Evolutionary conservation across 2,113 vertebrate species (phyloP).

Genomic region (Carollia perspicillata): DNA sequence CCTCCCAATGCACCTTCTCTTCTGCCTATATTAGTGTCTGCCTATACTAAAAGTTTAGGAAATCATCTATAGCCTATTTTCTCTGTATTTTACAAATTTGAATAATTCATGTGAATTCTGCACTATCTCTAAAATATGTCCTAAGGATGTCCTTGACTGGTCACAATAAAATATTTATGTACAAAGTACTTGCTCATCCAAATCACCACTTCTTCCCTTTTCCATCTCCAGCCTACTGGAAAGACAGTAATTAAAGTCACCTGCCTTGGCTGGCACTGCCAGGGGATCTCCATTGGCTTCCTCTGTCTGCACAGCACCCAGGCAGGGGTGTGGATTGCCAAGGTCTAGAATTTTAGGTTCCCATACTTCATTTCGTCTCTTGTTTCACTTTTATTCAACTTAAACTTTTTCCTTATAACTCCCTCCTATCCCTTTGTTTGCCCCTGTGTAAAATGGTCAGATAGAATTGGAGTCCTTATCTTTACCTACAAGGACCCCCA

Average conservation of each 20-base stretch:
- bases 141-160: background rate
- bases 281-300: background rate
- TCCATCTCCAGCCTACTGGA: background rate
- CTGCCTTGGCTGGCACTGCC: background rate
- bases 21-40: background rate
- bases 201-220: background rate
- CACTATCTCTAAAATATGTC: background rate
- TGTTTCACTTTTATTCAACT: background rate
- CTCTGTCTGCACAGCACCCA: background rate
- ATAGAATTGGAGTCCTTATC: background rate
- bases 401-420: background rate
- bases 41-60: background rate
- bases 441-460: background rate
- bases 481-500: background rate
- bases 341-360: slow-evolving; percentile 9
- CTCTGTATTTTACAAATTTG: background rate
- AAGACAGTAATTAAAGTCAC: background rate
- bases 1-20: background rate
- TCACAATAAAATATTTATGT: background rate
- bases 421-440: background rate
- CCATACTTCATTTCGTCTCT: background rate
- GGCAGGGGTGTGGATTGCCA: background rate
- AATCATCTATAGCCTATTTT: background rate
- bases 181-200: background rate
- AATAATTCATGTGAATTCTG: background rate